Conservation (phyloP, 2,113 vertebrate genomes). For the Varanus salvator region DNA sequence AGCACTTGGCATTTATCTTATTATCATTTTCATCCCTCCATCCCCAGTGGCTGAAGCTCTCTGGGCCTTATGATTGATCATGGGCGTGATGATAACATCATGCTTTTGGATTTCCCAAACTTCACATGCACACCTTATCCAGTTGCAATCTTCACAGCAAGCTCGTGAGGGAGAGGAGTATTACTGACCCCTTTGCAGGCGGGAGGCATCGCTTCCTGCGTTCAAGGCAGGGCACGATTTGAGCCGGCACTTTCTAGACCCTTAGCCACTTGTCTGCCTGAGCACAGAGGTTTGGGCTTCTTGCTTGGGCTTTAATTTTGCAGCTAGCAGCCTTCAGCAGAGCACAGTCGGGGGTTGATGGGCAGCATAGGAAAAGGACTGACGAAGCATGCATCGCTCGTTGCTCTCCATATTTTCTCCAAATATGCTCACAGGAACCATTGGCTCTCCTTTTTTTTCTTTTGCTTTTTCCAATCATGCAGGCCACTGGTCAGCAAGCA, state of each 20-base stretch:
- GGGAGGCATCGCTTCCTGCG: background rate
- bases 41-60: too few species aligned
- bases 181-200: background rate
- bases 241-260: background rate
- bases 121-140: too few species aligned
- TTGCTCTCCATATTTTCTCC: slow-evolving; percentile 22
- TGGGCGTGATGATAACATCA: too few species aligned
- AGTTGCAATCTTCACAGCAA: background rate
- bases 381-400: background rate
- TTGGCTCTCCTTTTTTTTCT: background rate
- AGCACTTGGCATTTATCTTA: too few species aligned
- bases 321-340: background rate
- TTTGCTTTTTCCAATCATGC: too few species aligned
- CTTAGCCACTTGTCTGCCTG: background rate
- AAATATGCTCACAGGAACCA: background rate
- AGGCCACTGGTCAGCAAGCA: background rate
- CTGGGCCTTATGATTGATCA: too few species aligned
- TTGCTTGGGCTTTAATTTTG: slow-evolving; percentile 21
- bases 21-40: too few species aligned
- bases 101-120: background rate
- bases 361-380: slow-evolving; percentile 18
- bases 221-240: background rate
- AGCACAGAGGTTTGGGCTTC: background rate
- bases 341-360: slow-evolving; percentile 29
- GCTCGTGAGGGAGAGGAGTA: too few species aligned